Percentiles rank a stretch among this genome's conserved stretches.
phyloP scores from a whole-genome alignment of 1,140 invertebrate species.

The Pseudomyrmex dendroicus region DNA sequence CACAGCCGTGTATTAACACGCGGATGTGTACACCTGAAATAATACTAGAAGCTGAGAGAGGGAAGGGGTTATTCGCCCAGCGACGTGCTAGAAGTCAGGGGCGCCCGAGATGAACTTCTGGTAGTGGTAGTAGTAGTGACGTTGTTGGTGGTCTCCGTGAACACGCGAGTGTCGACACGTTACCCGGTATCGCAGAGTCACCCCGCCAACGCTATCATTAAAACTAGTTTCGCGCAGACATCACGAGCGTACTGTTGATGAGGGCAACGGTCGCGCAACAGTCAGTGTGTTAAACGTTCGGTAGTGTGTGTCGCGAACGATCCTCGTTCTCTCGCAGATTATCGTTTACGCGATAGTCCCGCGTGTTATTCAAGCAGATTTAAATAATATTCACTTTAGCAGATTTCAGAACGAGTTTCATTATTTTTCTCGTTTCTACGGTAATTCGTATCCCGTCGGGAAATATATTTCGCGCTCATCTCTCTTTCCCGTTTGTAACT shows the following conservation, averaged over 20 bases:
- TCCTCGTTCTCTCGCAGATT: conserved; percentile 37
- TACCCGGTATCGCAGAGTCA: too few species aligned
- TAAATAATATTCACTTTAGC: conserved; percentile 78
- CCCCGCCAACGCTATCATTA: too few species aligned
- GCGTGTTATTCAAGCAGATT: conserved; percentile 68
- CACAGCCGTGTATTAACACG: conserved; percentile 49
- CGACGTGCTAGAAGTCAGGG: conserved; percentile 35
- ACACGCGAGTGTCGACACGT: too few species aligned
- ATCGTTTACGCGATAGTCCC: conserved; percentile 74
- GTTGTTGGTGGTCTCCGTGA: too few species aligned
- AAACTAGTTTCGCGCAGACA: too few species aligned
- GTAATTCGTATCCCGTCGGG: conserved; percentile 68
- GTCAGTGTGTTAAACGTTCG: too few species aligned
- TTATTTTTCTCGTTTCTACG: conserved; percentile 73
- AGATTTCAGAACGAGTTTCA: conserved; percentile 75
- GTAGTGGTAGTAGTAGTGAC: too few species aligned
- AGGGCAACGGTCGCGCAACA: not conserved
- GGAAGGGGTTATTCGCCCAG: conserved; percentile 64
- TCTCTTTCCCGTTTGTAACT: conserved; percentile 6
- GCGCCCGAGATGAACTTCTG: not conserved
- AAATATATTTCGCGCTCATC: conserved; percentile 68
- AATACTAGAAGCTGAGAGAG: conserved; percentile 65
- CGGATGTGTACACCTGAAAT: conserved; percentile 67
- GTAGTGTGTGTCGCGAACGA: not conserved
- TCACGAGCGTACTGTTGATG: not conserved